Percentiles rank a stretch among this genome's conserved stretches.
These are phyloP conservation scores for Drosophila serrata DNA, from an alignment of 1,140 invertebrate species.

Conservation along the genomic window DNA sequence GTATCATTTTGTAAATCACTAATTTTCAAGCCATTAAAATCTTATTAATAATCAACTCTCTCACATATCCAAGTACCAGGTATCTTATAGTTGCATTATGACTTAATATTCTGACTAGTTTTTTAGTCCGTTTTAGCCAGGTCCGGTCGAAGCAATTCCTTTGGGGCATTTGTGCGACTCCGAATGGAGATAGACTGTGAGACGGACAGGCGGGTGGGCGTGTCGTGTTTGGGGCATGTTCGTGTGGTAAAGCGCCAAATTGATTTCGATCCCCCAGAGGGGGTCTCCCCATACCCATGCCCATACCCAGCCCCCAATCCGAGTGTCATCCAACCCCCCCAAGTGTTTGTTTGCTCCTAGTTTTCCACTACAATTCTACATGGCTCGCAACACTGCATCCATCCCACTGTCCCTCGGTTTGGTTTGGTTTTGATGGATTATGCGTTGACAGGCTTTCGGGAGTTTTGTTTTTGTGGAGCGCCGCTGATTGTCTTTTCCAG, in stretches of 20 bases:
- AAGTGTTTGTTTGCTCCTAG: slow-evolving; percentile 53
- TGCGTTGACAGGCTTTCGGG: slow-evolving; percentile 76
- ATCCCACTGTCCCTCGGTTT: slow-evolving; percentile 52
- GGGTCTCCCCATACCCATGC: slow-evolving; percentile 36
- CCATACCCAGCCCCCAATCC: slow-evolving; percentile 8
- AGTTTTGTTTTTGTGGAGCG: slow-evolving; percentile 61
- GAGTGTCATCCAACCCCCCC: slow-evolving; percentile 12
- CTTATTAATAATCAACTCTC: not conserved
- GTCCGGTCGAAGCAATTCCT: slow-evolving; percentile 60
- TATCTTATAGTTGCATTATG: slow-evolving; percentile 15
- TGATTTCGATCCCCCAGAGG: slow-evolving; percentile 81
- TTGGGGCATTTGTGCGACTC: slow-evolving; percentile 58
- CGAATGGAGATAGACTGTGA: slow-evolving; percentile 42
- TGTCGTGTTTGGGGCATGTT: slow-evolving; percentile 72
- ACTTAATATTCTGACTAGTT: slow-evolving; percentile 9
- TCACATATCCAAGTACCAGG: not conserved
- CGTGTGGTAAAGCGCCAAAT: slow-evolving; percentile 83
- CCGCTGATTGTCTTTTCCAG: slow-evolving; percentile 73
- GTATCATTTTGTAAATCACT: no score
- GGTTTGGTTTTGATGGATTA: slow-evolving; percentile 73
- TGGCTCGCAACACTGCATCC: slow-evolving; percentile 41
- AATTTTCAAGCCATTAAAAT: no score
- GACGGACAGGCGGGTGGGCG: slow-evolving; percentile 62
- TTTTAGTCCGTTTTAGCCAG: slow-evolving; percentile 16
- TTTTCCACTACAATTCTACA: slow-evolving; percentile 45